These are phyloP conservation scores for Trichonephila clavipes DNA, from an alignment of 1,140 invertebrate species.

Conservation along the genomic window DNA sequence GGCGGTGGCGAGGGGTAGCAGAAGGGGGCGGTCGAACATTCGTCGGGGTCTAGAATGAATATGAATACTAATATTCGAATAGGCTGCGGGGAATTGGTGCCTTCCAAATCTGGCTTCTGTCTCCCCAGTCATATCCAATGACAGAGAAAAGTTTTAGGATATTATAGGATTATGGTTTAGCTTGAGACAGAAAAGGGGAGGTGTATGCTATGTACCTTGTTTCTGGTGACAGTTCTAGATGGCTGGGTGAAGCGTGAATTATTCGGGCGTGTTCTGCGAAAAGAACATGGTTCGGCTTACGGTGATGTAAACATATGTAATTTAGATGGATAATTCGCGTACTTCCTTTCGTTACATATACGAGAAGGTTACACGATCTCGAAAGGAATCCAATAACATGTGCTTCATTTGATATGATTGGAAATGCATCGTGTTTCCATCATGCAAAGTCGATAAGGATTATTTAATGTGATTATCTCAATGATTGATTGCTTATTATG, in stretches of 20 bases:
- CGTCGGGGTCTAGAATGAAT: not conserved
- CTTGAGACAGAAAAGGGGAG: not conserved
- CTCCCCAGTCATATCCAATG: not conserved
- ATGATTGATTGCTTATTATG: too few relatives aligned
- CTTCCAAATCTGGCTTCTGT: not conserved
- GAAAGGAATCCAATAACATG: too few relatives aligned
- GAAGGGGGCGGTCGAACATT: not conserved
- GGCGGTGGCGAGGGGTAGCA: not conserved
- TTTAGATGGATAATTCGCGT: too few relatives aligned
- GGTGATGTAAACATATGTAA: not conserved
- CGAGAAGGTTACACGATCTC: too few relatives aligned
- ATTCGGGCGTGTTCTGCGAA: not conserved
- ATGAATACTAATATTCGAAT: slow-evolving; percentile 16
- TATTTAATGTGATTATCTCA: too few relatives aligned
- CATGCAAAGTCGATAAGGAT: too few relatives aligned
- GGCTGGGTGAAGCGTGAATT: not conserved
- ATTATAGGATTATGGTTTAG: not conserved
- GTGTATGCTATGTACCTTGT: not conserved
- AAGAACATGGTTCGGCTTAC: not conserved
- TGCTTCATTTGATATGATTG: too few relatives aligned
- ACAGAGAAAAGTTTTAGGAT: not conserved
- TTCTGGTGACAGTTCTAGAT: not conserved
- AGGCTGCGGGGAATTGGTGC: not conserved
- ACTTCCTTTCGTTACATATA: too few relatives aligned
- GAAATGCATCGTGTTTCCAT: too few relatives aligned